Base-by-base conservation (phyloP, 2,113 vertebrate genomes). In the Lonchura striata region DNA sequence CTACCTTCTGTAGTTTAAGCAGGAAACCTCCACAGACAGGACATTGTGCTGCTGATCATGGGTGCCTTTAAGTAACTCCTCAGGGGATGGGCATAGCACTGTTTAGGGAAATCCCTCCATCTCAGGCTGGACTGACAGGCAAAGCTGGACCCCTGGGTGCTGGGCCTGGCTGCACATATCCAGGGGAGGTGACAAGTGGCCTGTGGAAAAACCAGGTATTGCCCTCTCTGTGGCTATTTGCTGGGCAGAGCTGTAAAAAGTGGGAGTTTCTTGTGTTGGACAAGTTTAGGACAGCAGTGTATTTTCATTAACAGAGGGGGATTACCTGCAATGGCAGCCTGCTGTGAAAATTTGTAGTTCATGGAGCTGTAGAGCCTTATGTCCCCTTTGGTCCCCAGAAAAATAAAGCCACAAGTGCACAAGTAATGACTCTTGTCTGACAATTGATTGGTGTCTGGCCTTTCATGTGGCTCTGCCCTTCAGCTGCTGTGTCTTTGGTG, bases 341-440 rank as follows among this genome's bases (percentile, higher is more conserved):
- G 44, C 8, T 47, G 39, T 79, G 84, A 82, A 79, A 71, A 53
- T 41, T 5, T 77, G 27, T 52, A 39, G 13, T 47, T 65, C 9
- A 9, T 6, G 28, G 39, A 88, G 76, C 47, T 81, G 2, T 12
- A 44, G 52, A 82, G 27, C 7, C 7, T 10, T 10, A 3, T 11
- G 6, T 70, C 6, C 19, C 13, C 44, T 56, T 24, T 35, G 30
- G 27, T 54, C 3, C 3, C 13, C 24, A 37, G 47, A 54, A 91
- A 93, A 74, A 66, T 17, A 64, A 86, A 68, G 15, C 3, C 19
- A 39, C 0, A 0, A 53, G 20, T 0, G 0, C 14, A 17, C 9
- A 47, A 56, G 8, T 31, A 70, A 52, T 31, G 65, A 21, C 44
- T 47, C 57, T 56, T 86, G 41, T 56, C 35, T 78, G 69, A 41